phyloP scores from a whole-genome alignment of 2,113 vertebrate genomes.

The Sylvilagus bachmani region DNA sequence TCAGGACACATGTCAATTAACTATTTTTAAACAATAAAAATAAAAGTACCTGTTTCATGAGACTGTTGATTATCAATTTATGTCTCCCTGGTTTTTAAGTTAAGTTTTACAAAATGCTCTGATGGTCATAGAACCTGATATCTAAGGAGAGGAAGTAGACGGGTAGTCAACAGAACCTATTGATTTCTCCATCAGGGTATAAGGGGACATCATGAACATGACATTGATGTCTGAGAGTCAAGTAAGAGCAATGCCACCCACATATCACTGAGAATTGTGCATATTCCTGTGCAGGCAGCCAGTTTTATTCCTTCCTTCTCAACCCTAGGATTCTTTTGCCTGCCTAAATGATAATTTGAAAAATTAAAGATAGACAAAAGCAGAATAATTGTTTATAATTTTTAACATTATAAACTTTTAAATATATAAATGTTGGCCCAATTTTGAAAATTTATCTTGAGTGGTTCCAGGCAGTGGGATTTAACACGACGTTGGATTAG shows the following conservation, averaged over 20 bases:
- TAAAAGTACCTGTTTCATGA: conserved; percentile 35
- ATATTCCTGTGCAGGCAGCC: not conserved
- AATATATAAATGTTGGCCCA: not conserved
- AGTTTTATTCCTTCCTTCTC: not conserved
- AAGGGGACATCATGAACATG: not conserved
- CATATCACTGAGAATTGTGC: not conserved
- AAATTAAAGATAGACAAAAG: not conserved
- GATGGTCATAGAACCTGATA: not conserved
- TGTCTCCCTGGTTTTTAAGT: conserved; percentile 15
- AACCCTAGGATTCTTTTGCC: not conserved
- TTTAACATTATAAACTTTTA: not conserved
- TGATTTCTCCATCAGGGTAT: conserved; percentile 33
- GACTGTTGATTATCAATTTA: conserved; percentile 28
- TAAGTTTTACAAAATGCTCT: conserved; percentile 18
- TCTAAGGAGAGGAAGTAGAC: not conserved
- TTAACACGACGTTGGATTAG: not conserved
- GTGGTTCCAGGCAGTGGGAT: not conserved
- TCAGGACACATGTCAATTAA: conserved; percentile 14
- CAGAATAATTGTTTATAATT: not conserved
- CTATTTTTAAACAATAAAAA: conserved; percentile 54
- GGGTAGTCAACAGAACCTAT: not conserved
- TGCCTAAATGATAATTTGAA: not conserved
- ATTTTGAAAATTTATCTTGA: not conserved
- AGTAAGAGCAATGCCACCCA: not conserved
- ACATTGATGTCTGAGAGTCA: not conserved